Evolutionary conservation across 64 coral and sea anemone species (phyloP).

Genomic region (Anthopleura sola): DNA sequence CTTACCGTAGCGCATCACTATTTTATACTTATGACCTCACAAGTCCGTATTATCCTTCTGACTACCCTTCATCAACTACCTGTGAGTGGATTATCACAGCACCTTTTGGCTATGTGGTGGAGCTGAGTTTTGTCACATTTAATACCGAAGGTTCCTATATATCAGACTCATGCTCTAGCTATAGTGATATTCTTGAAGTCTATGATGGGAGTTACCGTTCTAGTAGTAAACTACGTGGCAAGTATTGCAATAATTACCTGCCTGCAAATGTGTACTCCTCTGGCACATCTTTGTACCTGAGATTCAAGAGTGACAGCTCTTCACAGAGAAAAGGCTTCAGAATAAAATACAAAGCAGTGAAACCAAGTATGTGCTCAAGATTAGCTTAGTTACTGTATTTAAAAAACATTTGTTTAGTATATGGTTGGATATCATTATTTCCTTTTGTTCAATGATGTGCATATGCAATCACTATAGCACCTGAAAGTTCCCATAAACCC

Average conservation of each 20-base stretch:
- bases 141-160: background rate
- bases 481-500: too few species aligned
- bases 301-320: background rate
- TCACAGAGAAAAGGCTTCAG: background rate
- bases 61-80: constrained; percentile 2
- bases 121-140: constrained; percentile 15
- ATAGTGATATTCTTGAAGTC: constrained; percentile 15
- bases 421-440: too few species aligned
- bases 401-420: too few species aligned
- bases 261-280: constrained; percentile 14
- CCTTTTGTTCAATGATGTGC: background rate
- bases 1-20: background rate
- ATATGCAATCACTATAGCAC: too few species aligned
- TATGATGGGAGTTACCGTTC: constrained; percentile 5
- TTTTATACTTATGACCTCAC: background rate
- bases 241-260: background rate
- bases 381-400: background rate
- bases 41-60: constrained; percentile 21
- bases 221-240: constrained; percentile 12
- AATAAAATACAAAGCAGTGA: background rate
- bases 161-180: background rate
- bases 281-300: background rate
- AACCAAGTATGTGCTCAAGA: background rate
- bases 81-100: constrained; percentile 25
- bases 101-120: background rate